phyloP scores from a whole-genome alignment of 35 echinoderm and acorn worm genomes.

The Amphiura filiformis region DNA sequence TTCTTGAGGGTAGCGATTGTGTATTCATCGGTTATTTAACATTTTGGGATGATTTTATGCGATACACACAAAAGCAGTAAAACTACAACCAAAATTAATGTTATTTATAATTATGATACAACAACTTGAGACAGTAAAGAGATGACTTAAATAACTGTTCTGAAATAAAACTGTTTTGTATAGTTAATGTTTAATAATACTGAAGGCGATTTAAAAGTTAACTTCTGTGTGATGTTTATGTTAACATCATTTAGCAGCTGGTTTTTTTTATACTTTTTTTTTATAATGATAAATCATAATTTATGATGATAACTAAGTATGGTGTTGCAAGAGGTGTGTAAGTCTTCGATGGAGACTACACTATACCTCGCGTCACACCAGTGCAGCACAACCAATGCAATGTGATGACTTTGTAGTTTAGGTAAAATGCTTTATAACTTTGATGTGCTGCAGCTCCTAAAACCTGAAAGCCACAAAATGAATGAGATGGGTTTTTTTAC shows the following conservation, averaged over 20 bases:
- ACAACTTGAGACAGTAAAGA: background rate
- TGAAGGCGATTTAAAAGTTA: no score
- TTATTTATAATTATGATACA: no score
- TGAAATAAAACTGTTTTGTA: background rate
- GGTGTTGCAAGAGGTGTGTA: background rate
- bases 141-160: background rate
- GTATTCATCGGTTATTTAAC: no score
- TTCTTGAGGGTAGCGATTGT: no score
- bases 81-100: no score
- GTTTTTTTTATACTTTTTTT: background rate
- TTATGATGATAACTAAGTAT: background rate
- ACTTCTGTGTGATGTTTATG: no score
- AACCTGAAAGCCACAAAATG: no score
- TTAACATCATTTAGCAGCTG: background rate
- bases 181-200: background rate
- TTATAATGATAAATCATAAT: background rate
- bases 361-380: background rate
- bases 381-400: background rate
- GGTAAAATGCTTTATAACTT: background rate
- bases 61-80: no score
- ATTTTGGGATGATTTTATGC: no score
- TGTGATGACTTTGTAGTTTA: background rate
- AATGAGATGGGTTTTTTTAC: no score
- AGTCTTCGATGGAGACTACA: background rate
- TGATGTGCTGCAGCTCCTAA: background rate